Percentiles rank a stretch among this genome's conserved stretches.
phyloP scores from a whole-genome alignment of 2,888 invertebrate species.

The Coelopa pilipes region DNA sequence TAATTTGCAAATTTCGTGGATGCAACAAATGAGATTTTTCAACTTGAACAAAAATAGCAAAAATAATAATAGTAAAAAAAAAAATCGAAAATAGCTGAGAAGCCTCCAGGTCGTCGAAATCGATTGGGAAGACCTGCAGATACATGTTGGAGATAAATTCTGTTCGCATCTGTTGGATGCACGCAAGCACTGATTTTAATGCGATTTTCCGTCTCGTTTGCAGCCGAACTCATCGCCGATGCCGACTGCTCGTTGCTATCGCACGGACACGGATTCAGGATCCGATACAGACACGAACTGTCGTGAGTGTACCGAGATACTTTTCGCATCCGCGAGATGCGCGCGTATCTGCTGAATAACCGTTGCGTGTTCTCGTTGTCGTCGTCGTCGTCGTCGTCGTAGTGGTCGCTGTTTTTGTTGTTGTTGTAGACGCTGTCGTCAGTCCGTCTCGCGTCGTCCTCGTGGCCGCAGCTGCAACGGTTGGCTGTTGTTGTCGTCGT shows the following conservation, averaged over 20 bases:
- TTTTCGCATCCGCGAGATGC: background rate
- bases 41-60: too few relatives aligned
- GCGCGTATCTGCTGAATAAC: conserved; percentile 20
- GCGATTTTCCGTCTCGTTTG: conserved; percentile 8
- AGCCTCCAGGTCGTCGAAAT: too few relatives aligned
- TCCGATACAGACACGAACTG: too few relatives aligned
- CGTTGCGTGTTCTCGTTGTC: background rate
- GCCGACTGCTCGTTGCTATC: background rate
- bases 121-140: too few relatives aligned
- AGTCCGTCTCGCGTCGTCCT: conserved; percentile 9
- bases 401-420: background rate
- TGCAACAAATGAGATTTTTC: too few relatives aligned
- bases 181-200: background rate
- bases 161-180: too few relatives aligned
- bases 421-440: conserved; percentile 8
- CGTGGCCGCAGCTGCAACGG: background rate
- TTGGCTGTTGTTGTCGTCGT: conserved; percentile 4
- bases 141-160: too few relatives aligned
- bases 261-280: too few relatives aligned
- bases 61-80: too few relatives aligned
- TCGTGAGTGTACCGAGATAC: background rate
- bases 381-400: background rate
- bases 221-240: background rate
- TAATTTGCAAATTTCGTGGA: background rate
- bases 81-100: too few relatives aligned